Conservation (phyloP, 2,888 invertebrate genomes). For the Mylabris sibirica region DNA sequence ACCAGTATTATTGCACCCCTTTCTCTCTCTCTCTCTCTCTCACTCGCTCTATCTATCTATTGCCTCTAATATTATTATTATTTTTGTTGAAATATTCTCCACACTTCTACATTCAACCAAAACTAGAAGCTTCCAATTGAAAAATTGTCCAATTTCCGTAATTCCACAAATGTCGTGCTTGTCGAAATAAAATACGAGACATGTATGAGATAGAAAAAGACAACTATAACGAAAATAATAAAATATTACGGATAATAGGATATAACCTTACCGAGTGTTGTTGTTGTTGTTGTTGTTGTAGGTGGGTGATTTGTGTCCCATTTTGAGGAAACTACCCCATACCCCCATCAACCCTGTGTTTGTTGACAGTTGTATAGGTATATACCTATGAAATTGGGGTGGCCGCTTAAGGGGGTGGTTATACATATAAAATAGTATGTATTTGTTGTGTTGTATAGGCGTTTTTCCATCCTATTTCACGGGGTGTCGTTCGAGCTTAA, state of each 20-base stretch:
- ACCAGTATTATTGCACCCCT: too few relatives aligned
- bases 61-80: neutral
- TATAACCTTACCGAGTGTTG: neutral
- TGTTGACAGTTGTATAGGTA: slow-evolving; percentile 3
- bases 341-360: neutral
- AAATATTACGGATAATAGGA: slow-evolving; percentile 5
- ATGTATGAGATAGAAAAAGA: neutral
- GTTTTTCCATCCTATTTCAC: slow-evolving; percentile 35
- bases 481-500: slow-evolving; percentile 46
- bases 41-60: too few relatives aligned
- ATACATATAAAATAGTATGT: neutral
- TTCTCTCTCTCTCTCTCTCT: too few relatives aligned
- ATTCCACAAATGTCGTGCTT: slow-evolving; percentile 2
- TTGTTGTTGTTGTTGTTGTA: neutral
- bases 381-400: too few relatives aligned
- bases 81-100: neutral
- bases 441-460: slow-evolving; percentile 21
- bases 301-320: slow-evolving; percentile 1
- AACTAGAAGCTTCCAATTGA: slow-evolving; percentile 15
- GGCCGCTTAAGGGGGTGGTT: neutral
- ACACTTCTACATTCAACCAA: neutral
- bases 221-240: slow-evolving; percentile 1
- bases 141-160: slow-evolving; percentile 12
- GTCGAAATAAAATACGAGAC: slow-evolving; percentile 6
- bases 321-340: neutral